These are phyloP conservation scores for Chrysaora quinquecirrha DNA, from an alignment of 30 jellyfish, hydroid and myxozoan species.

Conservation along the genomic window DNA sequence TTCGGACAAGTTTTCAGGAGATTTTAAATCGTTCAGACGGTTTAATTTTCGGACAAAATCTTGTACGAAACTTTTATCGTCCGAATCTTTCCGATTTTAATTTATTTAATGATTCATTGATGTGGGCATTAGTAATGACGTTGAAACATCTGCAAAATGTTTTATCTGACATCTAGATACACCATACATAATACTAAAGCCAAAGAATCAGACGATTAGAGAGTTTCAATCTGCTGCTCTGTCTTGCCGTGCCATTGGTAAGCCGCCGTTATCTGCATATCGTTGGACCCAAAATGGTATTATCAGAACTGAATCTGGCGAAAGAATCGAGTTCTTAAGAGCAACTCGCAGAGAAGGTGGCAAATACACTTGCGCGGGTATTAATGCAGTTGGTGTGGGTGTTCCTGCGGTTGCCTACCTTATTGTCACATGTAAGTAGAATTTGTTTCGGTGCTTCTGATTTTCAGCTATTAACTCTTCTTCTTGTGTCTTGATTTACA, in stretches of 20 bases:
- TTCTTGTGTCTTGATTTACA: too few species aligned
- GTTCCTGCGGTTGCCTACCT: slow-evolving; percentile 66
- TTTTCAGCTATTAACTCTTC: not conserved
- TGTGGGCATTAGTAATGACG: not conserved
- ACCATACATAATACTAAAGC: slow-evolving; percentile 65
- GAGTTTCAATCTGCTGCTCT: slow-evolving; percentile 58
- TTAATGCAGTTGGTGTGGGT: slow-evolving; percentile 83
- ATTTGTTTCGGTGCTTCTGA: too few species aligned
- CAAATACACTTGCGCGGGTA: slow-evolving; percentile 83
- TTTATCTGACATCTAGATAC: slow-evolving; percentile 36
- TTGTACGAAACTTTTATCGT: not conserved
- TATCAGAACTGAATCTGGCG: slow-evolving; percentile 13
- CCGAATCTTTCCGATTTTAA: not conserved
- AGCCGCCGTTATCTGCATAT: slow-evolving; percentile 72
- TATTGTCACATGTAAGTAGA: slow-evolving; percentile 87
- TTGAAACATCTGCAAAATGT: not conserved
- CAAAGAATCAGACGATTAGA: slow-evolving; percentile 62
- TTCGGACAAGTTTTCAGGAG: too few species aligned
- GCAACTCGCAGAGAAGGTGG: slow-evolving; percentile 76
- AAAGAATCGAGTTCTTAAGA: slow-evolving; percentile 23
- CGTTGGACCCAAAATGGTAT: slow-evolving; percentile 66
- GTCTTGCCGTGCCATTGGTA: slow-evolving; percentile 81
- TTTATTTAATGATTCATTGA: not conserved
- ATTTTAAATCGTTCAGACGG: too few species aligned
- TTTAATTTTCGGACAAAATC: too few species aligned